Percentiles rank a stretch among this genome's conserved stretches.
phyloP scores from a whole-genome alignment of 2,888 invertebrate species.

The Ophion costatus region DNA sequence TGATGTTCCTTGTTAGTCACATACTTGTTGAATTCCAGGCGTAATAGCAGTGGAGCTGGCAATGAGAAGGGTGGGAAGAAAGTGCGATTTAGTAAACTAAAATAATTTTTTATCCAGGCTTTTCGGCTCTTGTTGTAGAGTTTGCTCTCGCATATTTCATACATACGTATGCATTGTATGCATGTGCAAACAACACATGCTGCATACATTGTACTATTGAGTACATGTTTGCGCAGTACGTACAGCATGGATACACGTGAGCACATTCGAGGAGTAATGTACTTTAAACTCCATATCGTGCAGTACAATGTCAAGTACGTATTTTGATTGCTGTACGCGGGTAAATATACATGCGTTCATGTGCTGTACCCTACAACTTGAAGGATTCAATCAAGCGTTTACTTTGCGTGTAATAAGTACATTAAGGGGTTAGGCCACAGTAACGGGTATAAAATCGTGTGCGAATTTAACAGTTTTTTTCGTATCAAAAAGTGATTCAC shows the following conservation, averaged over 20 bases:
- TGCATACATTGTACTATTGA: slow-evolving; percentile 24
- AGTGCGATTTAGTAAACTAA: slow-evolving; percentile 46
- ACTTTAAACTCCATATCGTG: slow-evolving; percentile 42
- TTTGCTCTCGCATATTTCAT: slow-evolving; percentile 25
- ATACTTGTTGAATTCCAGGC: background rate
- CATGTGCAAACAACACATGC: slow-evolving; percentile 16
- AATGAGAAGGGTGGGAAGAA: slow-evolving; percentile 20
- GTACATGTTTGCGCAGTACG: slow-evolving; percentile 29
- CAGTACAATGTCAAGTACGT: slow-evolving; percentile 20
- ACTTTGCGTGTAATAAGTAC: slow-evolving; percentile 54
- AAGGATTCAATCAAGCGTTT: slow-evolving; percentile 26
- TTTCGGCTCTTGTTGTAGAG: slow-evolving; percentile 40
- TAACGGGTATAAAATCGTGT: no score
- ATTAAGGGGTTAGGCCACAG: no score
- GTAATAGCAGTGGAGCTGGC: slow-evolving; percentile 24
- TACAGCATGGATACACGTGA: slow-evolving; percentile 8
- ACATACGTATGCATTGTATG: background rate
- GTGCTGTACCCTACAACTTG: slow-evolving; percentile 7
- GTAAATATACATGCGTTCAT: background rate
- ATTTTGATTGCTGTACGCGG: slow-evolving; percentile 18
- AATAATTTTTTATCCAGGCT: slow-evolving; percentile 54
- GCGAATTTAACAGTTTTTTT: no score
- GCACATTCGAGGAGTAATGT: slow-evolving; percentile 29
- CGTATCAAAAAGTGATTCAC: no score
- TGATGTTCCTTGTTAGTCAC: background rate